Base-by-base conservation (phyloP, 2,888 invertebrate species). In the Cepaea hortensis region DNA sequence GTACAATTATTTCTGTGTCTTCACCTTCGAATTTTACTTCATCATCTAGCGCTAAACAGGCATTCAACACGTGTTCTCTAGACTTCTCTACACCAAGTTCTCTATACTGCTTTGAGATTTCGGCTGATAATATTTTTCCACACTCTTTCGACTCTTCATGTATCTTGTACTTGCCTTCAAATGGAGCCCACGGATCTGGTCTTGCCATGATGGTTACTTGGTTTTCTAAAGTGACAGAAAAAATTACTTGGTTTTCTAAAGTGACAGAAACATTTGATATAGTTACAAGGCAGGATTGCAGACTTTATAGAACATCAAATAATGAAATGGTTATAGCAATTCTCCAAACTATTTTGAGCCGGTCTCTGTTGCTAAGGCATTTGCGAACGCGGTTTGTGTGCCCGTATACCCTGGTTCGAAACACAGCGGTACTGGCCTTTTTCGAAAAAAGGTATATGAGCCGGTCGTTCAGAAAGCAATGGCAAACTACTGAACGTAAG, bases 1-100 rank as follows among this genome's bases (percentile, higher is more conserved):
- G 86, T 1, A 86, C 61, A 20, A 83, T 83, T n/a, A 83, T 77
- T 65, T 86, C 83, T 23, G 5, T 35, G 15, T 77, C 86, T 18
- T 73, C 79, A 3, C 86, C 86, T 3, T 77, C 48, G 68, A 86
- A 86, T 3, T 86, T 77, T 0, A 83, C 61, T n/a, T 72, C 18
- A 68, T 76, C 85, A 35, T 18, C 4, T 11, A 85, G 5, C 20
- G 7, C 7, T 7, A n/a, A 0, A 3, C n/a, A 20, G 7, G 20
- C 3, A 13, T 0, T 81, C 4, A 7, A 11, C 1, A 68, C 70
- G 23, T 48, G n/a, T 46, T 85, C 18, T 68, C 81, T 61, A 0
- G 61, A 75, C 1, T 73, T 65, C 18, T 81, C 85, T 1, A 85
- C 65, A 3, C 81, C 81, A 23, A 85, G 73, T 55, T 81, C 75